Evolutionary conservation across 2,888 invertebrate species (phyloP).

Genomic region (Drosophila meridionalis): DNA sequence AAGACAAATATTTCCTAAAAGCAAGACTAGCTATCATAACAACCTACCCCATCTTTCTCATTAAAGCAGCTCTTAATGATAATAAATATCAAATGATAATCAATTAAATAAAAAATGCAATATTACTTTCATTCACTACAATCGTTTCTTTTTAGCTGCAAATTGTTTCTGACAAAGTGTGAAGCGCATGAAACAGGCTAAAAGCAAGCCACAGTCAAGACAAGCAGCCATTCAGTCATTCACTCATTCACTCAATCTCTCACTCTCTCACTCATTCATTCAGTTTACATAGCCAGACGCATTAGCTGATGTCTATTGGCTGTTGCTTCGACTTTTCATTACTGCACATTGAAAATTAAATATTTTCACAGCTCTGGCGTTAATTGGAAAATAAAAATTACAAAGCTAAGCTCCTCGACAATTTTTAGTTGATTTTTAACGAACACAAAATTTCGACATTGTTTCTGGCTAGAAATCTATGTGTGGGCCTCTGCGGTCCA

Average conservation of each 20-base stretch:
- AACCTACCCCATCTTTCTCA: not conserved
- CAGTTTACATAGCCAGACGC: slow-evolving; percentile 27
- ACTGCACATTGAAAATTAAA: slow-evolving; percentile 43
- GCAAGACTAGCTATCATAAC: not conserved
- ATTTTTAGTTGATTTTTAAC: slow-evolving; percentile 19
- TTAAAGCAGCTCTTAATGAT: not conserved
- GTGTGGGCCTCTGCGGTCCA: slow-evolving; percentile 11
- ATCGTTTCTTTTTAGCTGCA: slow-evolving; percentile 26
- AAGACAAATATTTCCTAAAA: no score
- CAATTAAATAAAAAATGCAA: slow-evolving; percentile 26
- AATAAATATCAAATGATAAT: slow-evolving; percentile 14
- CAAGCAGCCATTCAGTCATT: slow-evolving; percentile 15
- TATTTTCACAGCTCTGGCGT: slow-evolving; percentile 55
- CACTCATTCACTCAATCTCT: slow-evolving; percentile 18
- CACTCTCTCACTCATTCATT: slow-evolving; percentile 2
- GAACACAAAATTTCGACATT: slow-evolving; percentile 29
- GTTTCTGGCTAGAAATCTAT: slow-evolving; percentile 3
- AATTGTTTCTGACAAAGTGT: slow-evolving; percentile 37
- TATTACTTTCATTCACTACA: slow-evolving; percentile 56
- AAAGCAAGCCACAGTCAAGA: slow-evolving; percentile 8
- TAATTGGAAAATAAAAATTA: slow-evolving; percentile 49
- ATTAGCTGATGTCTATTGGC: not conserved
- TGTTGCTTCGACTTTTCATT: slow-evolving; percentile 35
- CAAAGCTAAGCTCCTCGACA: not conserved
- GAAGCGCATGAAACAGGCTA: slow-evolving; percentile 33